These are phyloP conservation scores for Aphidius gifuensis DNA, from an alignment of 1,140 invertebrate species.

Conservation along the genomic window DNA sequence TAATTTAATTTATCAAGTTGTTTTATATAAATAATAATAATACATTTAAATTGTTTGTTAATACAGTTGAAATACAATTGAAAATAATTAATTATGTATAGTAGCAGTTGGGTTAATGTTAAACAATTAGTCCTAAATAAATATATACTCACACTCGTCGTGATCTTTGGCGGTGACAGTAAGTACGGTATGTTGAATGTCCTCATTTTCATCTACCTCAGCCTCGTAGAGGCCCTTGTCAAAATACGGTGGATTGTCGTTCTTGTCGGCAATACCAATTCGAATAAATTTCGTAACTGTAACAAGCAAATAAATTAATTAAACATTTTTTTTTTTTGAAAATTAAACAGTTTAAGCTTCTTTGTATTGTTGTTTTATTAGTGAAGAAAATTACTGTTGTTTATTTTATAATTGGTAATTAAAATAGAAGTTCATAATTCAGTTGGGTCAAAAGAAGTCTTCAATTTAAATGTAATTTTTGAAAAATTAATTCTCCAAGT, in stretches of 20 bases:
- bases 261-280: constrained; percentile 90
- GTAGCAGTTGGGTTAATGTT: too few species aligned
- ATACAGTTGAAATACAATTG: neutral
- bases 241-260: constrained; percentile 97
- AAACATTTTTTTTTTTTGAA: neutral
- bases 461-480: too few species aligned
- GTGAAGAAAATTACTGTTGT: too few species aligned
- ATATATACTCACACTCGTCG: constrained; percentile 87
- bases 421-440: too few species aligned
- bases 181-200: constrained; percentile 93
- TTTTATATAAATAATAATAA: neutral
- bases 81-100: too few species aligned
- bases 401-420: too few species aligned
- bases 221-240: constrained; percentile 94
- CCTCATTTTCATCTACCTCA: constrained; percentile 96
- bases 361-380: too few species aligned
- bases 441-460: too few species aligned
- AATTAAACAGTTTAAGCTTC: too few species aligned
- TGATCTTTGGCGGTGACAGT: constrained; percentile 97
- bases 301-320: constrained; percentile 46
- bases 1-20: neutral
- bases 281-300: constrained; percentile 89
- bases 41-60: neutral
- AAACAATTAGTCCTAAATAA: neutral
- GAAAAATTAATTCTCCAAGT: too few species aligned